These are phyloP conservation scores for Plemyria rubiginata DNA, from an alignment of 2,888 invertebrate species.

Conservation along the genomic window DNA sequence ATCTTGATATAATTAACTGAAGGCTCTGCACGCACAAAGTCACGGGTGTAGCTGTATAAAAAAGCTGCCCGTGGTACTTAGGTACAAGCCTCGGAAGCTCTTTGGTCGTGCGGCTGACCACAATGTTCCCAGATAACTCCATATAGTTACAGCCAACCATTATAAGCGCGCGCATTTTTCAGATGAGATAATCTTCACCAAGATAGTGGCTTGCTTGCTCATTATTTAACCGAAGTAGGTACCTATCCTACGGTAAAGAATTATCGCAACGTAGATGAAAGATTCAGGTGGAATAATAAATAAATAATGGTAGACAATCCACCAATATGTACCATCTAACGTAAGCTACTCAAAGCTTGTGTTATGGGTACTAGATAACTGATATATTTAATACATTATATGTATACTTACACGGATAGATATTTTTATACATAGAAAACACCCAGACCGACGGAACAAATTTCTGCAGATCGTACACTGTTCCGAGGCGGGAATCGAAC, in stretches of 20 bases:
- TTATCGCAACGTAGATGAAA: not conserved
- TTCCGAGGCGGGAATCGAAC: no score
- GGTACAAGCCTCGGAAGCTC: slow-evolving; percentile 38
- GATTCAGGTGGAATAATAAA: no score
- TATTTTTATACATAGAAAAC: no score
- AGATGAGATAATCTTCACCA: slow-evolving; percentile 34
- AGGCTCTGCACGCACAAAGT: slow-evolving; percentile 19
- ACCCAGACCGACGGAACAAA: no score
- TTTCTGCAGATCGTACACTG: no score
- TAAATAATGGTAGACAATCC: no score
- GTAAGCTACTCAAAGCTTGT: no score
- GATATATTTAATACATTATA: no score
- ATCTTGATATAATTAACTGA: not conserved
- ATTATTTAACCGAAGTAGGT: slow-evolving; percentile 15
- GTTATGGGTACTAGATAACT: no score
- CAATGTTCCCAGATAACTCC: slow-evolving; percentile 14
- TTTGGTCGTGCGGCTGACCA: slow-evolving; percentile 37
- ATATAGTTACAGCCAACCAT: slow-evolving; percentile 5
- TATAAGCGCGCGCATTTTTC: slow-evolving; percentile 29
- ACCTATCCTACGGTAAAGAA: not conserved
- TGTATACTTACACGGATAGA: no score
- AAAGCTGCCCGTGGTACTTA: slow-evolving; percentile 12
- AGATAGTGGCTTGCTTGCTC: slow-evolving; percentile 21
- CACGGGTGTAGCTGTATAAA: slow-evolving; percentile 26
- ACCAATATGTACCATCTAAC: no score